A percentile compares a stretch with the other conserved stretches of the same genome.
phyloP scores from a whole-genome alignment of 2,888 invertebrate genomes.

The Drosophila mayaguana region DNA sequence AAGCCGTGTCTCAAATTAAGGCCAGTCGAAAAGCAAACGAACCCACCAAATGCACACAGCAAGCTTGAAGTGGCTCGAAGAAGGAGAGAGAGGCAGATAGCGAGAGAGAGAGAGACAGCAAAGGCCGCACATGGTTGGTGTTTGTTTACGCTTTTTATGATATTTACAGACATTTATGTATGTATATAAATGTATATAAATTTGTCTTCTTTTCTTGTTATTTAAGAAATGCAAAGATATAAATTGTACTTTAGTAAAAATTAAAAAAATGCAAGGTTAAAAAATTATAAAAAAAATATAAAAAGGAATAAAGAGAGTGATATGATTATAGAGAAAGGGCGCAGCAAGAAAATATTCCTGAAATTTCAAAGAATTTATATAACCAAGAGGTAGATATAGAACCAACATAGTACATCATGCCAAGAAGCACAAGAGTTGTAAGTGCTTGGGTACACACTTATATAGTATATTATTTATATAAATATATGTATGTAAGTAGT shows the following conservation, averaged over 20 bases:
- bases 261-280: constrained; percentile 26
- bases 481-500: background rate
- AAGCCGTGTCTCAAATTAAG: constrained; percentile 17
- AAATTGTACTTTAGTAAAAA: background rate
- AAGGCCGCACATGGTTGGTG: constrained; percentile 55
- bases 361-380: background rate
- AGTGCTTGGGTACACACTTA: too few species aligned
- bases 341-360: background rate
- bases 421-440: too few species aligned
- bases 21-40: constrained; percentile 16
- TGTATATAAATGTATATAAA: background rate
- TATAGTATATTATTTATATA: too few species aligned
- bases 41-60: constrained; percentile 15
- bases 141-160: constrained; percentile 60
- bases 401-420: too few species aligned
- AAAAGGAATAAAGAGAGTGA: background rate
- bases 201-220: too few species aligned
- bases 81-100: background rate
- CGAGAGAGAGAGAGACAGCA: constrained; percentile 4
- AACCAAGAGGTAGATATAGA: too few species aligned
- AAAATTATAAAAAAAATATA: constrained; percentile 9
- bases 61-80: constrained; percentile 9
- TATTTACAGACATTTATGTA: background rate
- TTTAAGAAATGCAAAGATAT: background rate
- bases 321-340: background rate